Evolutionary conservation across 2,113 vertebrate species (phyloP).

Genomic region (Capreolus pygargus): DNA sequence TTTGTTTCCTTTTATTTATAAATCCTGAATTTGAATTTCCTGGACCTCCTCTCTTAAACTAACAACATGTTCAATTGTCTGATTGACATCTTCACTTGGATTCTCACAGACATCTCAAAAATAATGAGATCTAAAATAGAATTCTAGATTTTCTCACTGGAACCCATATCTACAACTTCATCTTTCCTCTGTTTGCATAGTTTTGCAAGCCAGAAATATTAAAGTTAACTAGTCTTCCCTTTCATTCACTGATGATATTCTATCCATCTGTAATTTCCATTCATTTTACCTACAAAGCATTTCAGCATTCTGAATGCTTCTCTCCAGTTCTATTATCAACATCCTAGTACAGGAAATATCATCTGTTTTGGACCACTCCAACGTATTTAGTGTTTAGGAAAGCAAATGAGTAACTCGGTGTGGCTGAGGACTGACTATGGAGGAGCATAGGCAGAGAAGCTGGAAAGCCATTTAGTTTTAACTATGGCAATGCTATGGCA

Average conservation of each 20-base stretch:
- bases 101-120: not conserved
- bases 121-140: not conserved
- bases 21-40: conserved; percentile 15
- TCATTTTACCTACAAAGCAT: not conserved
- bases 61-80: not conserved
- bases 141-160: not conserved
- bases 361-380: not conserved
- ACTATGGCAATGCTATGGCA: not conserved
- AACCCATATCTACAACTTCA: not conserved
- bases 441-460: not conserved
- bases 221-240: not conserved
- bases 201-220: conserved; percentile 15
- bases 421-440: not conserved
- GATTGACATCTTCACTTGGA: not conserved
- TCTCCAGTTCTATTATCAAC: not conserved
- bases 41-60: not conserved
- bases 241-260: not conserved
- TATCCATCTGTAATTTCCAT: not conserved
- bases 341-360: not conserved
- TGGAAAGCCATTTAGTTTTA: not conserved
- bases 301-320: not conserved
- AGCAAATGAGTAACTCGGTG: not conserved
- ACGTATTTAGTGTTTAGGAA: not conserved
- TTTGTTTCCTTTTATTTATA: not conserved
- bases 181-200: not conserved